Conservation (phyloP, 2,113 vertebrate genomes). For the Bos indicus region DNA sequence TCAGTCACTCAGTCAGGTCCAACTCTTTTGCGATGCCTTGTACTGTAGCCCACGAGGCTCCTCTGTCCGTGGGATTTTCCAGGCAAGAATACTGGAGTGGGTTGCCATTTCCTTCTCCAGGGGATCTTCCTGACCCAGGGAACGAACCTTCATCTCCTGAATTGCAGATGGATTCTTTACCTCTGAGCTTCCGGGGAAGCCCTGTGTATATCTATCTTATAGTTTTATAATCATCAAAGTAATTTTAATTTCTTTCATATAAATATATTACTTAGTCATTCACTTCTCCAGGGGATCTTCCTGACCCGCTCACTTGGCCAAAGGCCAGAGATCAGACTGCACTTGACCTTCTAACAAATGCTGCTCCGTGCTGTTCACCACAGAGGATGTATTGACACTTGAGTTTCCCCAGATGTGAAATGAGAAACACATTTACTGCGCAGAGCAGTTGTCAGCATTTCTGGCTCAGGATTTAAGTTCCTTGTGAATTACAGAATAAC, state of each 20-base stretch:
- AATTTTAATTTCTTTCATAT: background rate
- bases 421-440: background rate
- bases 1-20: background rate
- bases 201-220: background rate
- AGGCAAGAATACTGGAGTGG: background rate
- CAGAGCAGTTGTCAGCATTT: background rate
- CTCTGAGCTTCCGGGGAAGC: background rate
- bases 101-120: background rate
- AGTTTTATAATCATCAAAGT: background rate
- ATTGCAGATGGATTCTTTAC: background rate
- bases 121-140: background rate
- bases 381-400: background rate
- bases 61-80: background rate
- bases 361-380: background rate
- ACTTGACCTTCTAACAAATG: background rate
- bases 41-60: background rate
- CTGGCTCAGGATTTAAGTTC: background rate
- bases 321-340: background rate
- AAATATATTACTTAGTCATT: background rate
- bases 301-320: background rate
- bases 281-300: background rate
- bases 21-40: rapidly evolving
- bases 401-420: background rate
- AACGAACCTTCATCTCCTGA: background rate
- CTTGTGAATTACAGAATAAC: background rate